Evolutionary conservation across 2,888 invertebrate species (phyloP).

Genomic region (Diplazon laetatorius): DNA sequence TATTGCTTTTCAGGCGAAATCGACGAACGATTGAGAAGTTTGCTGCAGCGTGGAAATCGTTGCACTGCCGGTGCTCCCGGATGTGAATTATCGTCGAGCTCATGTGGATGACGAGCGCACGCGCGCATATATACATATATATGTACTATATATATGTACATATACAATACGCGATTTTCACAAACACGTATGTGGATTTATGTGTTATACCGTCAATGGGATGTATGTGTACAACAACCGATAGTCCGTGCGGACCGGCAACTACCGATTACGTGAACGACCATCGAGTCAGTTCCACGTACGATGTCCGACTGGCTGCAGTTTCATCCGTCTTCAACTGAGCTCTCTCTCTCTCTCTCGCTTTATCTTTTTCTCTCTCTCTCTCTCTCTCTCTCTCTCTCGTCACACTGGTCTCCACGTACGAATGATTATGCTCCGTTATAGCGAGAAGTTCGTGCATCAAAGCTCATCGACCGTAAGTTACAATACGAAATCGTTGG

Average conservation of each 20-base stretch:
- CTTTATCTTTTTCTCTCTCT: too few species aligned
- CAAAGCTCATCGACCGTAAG: background rate
- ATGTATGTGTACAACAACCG: constrained; percentile 45
- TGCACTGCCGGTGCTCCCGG: constrained; percentile 29
- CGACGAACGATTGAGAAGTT: background rate
- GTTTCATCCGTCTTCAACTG: constrained; percentile 58
- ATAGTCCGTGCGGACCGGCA: constrained; percentile 50
- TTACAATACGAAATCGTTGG: background rate
- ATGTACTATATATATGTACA: constrained; percentile 11
- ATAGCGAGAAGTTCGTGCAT: background rate
- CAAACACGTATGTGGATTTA: too few species aligned
- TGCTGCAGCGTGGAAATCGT: constrained; percentile 27
- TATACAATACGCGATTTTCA: too few species aligned
- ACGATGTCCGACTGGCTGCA: constrained; percentile 75
- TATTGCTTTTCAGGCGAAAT: too few species aligned
- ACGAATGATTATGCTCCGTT: background rate
- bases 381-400: too few species aligned
- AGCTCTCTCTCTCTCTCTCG: too few species aligned
- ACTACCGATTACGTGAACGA: constrained; percentile 59
- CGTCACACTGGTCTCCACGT: background rate
- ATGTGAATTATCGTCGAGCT: constrained; percentile 43
- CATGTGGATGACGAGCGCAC: constrained; percentile 28
- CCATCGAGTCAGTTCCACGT: constrained; percentile 67
- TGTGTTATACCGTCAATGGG: too few species aligned
- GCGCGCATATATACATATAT: constrained; percentile 12